Percentiles rank a stretch among this genome's conserved stretches.
Evolutionary conservation across 2,797 vertebrate genomes (phyloP).

Genomic region (Pitangus sulphuratus): DNA sequence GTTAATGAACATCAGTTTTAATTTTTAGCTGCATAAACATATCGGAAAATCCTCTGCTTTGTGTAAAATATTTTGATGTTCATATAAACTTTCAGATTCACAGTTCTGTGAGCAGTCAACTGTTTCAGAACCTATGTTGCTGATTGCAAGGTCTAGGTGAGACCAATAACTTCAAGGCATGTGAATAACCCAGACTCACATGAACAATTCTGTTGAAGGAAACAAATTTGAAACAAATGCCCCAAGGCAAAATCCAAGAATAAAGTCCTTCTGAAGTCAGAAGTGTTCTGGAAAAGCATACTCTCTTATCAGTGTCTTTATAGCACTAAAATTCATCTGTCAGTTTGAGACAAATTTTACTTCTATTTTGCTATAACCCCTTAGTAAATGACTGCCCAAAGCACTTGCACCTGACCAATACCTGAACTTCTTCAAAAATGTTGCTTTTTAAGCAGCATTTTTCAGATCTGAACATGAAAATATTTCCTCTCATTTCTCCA

Average conservation of each 20-base stretch:
- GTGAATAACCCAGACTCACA: background rate
- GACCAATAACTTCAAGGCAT: background rate
- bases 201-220: background rate
- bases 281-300: background rate
- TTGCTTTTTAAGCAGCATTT: background rate
- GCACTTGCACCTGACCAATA: background rate
- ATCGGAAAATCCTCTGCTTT: background rate
- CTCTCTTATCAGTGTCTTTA: background rate
- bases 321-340: background rate
- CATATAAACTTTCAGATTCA: background rate
- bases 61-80: background rate
- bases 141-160: background rate
- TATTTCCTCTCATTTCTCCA: background rate
- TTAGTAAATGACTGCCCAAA: background rate
- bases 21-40: background rate
- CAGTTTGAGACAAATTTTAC: background rate
- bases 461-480: background rate
- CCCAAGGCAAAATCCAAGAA: background rate
- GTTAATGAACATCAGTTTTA: background rate
- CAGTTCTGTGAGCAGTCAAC: background rate
- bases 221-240: constrained; percentile 12
- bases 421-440: background rate
- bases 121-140: background rate
- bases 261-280: background rate
- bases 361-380: background rate